Percentiles rank a stretch among this genome's conserved stretches.
These are phyloP conservation scores for Campylorhamphus procurvoides DNA, from an alignment of 2,113 vertebrate genomes.

Conservation along the genomic window DNA sequence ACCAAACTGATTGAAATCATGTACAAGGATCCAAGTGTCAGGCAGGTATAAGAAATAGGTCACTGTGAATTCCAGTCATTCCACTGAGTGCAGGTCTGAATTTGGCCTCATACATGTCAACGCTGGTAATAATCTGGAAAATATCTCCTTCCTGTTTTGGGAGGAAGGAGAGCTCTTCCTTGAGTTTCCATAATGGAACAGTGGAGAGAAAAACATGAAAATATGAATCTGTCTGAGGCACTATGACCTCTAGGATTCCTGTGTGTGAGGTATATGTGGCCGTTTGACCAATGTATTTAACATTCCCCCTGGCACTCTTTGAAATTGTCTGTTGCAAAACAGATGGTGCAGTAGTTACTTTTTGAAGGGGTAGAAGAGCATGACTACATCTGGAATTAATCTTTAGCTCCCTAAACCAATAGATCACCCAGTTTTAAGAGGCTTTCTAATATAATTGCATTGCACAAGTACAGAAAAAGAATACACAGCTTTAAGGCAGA, in stretches of 20 bases:
- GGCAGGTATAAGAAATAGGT: neutral
- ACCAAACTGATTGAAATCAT: neutral
- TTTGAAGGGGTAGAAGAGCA: conserved; percentile 50
- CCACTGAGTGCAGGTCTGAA: neutral
- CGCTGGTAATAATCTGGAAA: neutral
- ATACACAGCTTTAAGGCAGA: conserved; percentile 50
- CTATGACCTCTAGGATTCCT: conserved; percentile 46
- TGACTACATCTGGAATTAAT: conserved; percentile 62
- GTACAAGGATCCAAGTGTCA: neutral
- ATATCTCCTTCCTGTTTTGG: neutral
- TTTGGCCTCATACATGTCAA: neutral
- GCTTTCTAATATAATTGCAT: conserved; percentile 41
- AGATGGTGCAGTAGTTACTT: conserved; percentile 64
- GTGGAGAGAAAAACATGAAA: conserved; percentile 1
- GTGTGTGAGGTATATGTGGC: conserved; percentile 26
- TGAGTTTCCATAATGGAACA: neutral
- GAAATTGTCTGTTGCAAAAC: conserved; percentile 62
- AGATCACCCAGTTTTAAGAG: conserved; percentile 61
- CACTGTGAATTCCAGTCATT: neutral
- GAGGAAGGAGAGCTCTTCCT: neutral
- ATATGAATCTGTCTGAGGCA: conserved; percentile 35
- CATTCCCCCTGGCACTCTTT: conserved; percentile 47
- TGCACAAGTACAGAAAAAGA: conserved; percentile 34
- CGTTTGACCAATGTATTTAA: conserved; percentile 46
- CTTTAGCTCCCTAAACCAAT: conserved; percentile 54